Conservation (phyloP, 2,113 vertebrate species). For the Sitta europaea region DNA sequence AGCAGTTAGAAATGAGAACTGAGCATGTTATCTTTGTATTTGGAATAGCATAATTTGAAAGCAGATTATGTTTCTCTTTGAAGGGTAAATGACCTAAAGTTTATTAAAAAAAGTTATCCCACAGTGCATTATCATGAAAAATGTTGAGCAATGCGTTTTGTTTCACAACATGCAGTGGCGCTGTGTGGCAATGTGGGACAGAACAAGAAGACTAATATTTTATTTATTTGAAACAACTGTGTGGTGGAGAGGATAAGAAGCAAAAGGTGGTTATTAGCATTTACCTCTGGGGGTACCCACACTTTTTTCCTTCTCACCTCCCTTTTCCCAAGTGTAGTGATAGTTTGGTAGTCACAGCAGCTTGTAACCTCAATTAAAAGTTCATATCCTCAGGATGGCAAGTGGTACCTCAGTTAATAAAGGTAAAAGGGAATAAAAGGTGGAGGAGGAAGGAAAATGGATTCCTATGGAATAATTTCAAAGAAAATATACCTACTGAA, state of each 20-base stretch:
- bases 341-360: not conserved
- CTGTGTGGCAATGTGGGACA: not conserved
- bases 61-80: slow-evolving; percentile 57
- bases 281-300: not conserved
- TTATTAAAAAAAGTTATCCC: slow-evolving; percentile 30
- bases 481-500: not conserved
- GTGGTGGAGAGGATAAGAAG: not conserved
- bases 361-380: not conserved
- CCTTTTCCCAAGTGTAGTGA: not conserved
- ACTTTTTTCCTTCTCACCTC: not conserved
- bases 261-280: not conserved
- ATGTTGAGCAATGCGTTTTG: not conserved
- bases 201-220: not conserved
- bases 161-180: not conserved
- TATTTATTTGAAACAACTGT: not conserved
- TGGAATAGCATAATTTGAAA: slow-evolving; percentile 40
- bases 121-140: slow-evolving; percentile 18
- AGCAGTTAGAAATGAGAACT: slow-evolving; percentile 24
- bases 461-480: not conserved
- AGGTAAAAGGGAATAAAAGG: not conserved
- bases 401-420: not conserved
- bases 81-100: slow-evolving; percentile 49
- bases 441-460: not conserved
- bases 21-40: slow-evolving; percentile 43
- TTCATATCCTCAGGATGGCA: not conserved